These are phyloP conservation scores for Aphelenchoides bicaudatus DNA, from an alignment of 2,888 invertebrate species.

Conservation along the genomic window DNA sequence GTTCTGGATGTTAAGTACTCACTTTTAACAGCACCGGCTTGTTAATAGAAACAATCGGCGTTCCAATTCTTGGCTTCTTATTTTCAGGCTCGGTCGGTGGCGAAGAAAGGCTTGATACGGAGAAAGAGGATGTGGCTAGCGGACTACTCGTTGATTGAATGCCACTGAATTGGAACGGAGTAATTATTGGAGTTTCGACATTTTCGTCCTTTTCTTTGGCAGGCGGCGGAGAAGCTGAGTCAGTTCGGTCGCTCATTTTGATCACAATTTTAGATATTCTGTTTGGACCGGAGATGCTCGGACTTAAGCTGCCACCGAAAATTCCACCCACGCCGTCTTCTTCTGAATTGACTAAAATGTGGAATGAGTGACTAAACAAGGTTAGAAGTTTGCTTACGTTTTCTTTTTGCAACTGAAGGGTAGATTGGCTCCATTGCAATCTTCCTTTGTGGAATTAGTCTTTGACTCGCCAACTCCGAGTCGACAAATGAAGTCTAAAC, in stretches of 20 bases:
- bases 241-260: constrained; percentile 25
- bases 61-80: neutral
- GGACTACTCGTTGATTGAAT: neutral
- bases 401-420: constrained; percentile 40
- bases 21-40: constrained; percentile 15
- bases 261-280: constrained; percentile 33
- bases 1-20: too few relatives aligned
- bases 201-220: constrained; percentile 6
- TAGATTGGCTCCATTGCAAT: constrained; percentile 51
- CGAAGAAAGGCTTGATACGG: neutral
- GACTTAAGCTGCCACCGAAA: constrained; percentile 37
- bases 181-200: neutral
- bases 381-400: constrained; percentile 9
- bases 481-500: neutral
- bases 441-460: constrained; percentile 37
- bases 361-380: neutral
- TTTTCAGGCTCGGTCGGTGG: constrained; percentile 5
- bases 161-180: constrained; percentile 9
- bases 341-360: constrained; percentile 26
- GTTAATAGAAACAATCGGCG: constrained; percentile 4
- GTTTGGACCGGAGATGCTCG: constrained; percentile 26
- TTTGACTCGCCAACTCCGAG: constrained; percentile 5
- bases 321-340: constrained; percentile 37
- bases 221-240: constrained; percentile 10
- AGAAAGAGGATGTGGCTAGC: constrained; percentile 5